Evolutionary conservation across 2,797 vertebrate species (phyloP).

Genomic region (Lagocephalus sceleratus): DNA sequence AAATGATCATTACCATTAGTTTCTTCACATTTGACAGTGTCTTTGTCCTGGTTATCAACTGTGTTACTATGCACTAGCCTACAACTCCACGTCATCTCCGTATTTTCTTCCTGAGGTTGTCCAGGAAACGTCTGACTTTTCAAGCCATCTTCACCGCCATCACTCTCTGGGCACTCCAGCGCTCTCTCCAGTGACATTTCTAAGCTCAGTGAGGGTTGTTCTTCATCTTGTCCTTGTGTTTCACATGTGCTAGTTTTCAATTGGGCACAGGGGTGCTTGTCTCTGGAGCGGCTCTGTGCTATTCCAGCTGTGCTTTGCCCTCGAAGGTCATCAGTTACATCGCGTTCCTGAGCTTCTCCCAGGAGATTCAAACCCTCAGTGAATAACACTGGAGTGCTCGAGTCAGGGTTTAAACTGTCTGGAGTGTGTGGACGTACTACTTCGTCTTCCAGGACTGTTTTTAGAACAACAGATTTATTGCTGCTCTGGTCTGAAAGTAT

Average conservation of each 20-base stretch:
- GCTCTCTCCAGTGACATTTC: conserved; percentile 1
- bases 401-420: conserved; percentile 14
- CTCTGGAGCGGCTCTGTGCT: conserved; percentile 9
- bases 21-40: conserved; percentile 5
- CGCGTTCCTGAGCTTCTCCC: conserved; percentile 27
- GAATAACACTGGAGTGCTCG: conserved; percentile 7
- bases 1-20: neutral
- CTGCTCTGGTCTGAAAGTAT: conserved; percentile 5
- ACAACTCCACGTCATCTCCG: neutral
- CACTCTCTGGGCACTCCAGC: conserved; percentile 25
- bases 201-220: neutral
- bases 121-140: conserved; percentile 9
- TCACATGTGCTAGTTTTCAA: conserved; percentile 8
- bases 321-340: conserved; percentile 9
- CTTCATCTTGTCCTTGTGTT: conserved; percentile 3
- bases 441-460: conserved; percentile 13
- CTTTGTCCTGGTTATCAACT: conserved; percentile 7
- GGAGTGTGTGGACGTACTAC: neutral
- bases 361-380: conserved; percentile 15
- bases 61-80: neutral
- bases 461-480: conserved; percentile 3
- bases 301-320: conserved; percentile 10
- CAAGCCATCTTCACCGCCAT: neutral
- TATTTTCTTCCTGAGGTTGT: conserved; percentile 10
- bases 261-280: neutral